Evolutionary conservation across 2,888 invertebrate genomes (phyloP).

Genomic region (Thereva unica): DNA sequence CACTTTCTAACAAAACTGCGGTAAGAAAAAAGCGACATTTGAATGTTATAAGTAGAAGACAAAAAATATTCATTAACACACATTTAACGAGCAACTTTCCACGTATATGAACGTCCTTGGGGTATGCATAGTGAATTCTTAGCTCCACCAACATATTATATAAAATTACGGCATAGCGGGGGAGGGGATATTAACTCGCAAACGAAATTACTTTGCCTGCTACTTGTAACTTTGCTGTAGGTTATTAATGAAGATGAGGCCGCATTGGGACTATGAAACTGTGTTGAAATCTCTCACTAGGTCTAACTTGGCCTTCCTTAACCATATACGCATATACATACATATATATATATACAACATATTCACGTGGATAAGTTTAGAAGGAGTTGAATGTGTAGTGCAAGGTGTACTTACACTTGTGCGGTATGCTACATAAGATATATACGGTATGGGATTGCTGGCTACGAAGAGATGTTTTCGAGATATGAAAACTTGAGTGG

Average conservation of each 20-base stretch:
- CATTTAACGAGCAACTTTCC: too few relatives aligned
- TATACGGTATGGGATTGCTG: neutral
- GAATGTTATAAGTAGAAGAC: too few relatives aligned
- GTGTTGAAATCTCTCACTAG: slow-evolving; percentile 3
- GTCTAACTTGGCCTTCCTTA: slow-evolving; percentile 25
- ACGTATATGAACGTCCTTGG: too few relatives aligned
- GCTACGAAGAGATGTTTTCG: neutral
- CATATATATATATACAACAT: slow-evolving; percentile 5
- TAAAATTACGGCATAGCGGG: neutral
- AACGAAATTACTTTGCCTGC: slow-evolving; percentile 31
- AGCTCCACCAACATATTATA: too few relatives aligned
- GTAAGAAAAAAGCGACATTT: too few relatives aligned
- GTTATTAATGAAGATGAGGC: slow-evolving; percentile 33
- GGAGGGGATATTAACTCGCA: slow-evolving; percentile 20
- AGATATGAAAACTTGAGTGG: neutral
- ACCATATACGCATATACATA: slow-evolving; percentile 16
- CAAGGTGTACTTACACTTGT: neutral
- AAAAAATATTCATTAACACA: too few relatives aligned
- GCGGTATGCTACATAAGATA: neutral
- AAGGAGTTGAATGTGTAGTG: neutral
- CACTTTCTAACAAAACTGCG: too few relatives aligned
- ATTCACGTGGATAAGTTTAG: slow-evolving; percentile 1
- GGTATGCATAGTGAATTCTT: too few relatives aligned
- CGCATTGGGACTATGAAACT: slow-evolving; percentile 24
- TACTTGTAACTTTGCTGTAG: slow-evolving; percentile 29